Base-by-base conservation (phyloP, 2,888 invertebrate species). In the Aquatica leii region DNA sequence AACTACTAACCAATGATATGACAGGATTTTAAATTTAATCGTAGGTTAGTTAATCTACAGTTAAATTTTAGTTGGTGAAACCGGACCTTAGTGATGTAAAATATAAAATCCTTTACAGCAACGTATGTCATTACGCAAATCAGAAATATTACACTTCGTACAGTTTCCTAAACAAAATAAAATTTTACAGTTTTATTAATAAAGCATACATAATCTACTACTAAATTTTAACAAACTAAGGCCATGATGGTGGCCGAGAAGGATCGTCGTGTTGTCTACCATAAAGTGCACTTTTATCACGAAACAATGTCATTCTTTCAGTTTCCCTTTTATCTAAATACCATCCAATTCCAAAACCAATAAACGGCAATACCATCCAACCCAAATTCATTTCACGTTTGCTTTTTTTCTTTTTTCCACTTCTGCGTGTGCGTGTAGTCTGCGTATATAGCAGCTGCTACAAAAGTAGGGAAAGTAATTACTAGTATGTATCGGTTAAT, bases 231-330 rank as follows among this genome's bases (percentile, higher is more conserved):
- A 24, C 24, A 24, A 37, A 21, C 66, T 71, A 80, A 40, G 90
- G 90, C 94, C 94, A 94, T 9, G 90, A 87, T 59, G 93, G 94
- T 71, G 83, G 77, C 64, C 90, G 88, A 5, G 88, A 90, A 68
- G 87, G 85, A 70, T 87, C 87, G 1, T 88, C 82, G 4, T 2
- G 6, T 40, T 77, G 81, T 61, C 90, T 85, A 17, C 91, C 92
- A 77, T 89, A 95, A 37, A 95, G 81, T 51, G 88, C 86, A 74
- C 93, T 93, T 78, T 90, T 93, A 77, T 95, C 94, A 63, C 94
- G 85, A 78, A 89, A 95, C 69, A 80, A 81, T 0, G 85, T 84
- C 88, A 93, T 87, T 58, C 93, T 85, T 63, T 89, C 83, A 0
- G 90, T 90, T 82, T 94, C 93, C 71, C 86, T 83, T 3, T 82